Evolutionary conservation across 2,888 invertebrate genomes (phyloP).

Genomic region (Megamerina dolium): DNA sequence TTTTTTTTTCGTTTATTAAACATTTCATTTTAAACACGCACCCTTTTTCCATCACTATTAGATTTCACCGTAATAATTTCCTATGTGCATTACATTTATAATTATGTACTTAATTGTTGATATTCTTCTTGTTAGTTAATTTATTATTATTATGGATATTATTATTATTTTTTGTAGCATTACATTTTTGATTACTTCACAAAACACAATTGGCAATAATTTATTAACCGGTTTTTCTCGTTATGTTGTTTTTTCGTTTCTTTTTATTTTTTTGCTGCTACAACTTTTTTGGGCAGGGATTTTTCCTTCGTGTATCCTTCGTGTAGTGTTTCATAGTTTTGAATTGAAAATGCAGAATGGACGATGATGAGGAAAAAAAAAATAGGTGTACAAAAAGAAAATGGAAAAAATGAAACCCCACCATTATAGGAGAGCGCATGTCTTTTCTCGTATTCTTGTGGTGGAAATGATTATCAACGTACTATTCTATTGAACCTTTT

Average conservation of each 20-base stretch:
- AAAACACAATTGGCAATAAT: conserved; percentile 34
- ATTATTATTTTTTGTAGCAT: too few relatives aligned
- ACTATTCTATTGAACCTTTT: too few relatives aligned
- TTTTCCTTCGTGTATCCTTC: conserved; percentile 25
- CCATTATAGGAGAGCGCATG: conserved; percentile 8
- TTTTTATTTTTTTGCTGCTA: conserved; percentile 37
- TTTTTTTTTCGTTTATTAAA: too few relatives aligned
- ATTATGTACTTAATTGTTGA: conserved; percentile 5
- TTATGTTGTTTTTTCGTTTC: conserved; percentile 12
- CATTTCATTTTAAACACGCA: too few relatives aligned
- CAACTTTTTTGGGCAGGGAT: conserved; percentile 30
- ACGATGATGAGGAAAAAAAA: conserved; percentile 7
- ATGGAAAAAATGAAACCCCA: conserved; percentile 10
- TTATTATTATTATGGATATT: conserved; percentile 12
- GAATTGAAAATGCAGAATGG: conserved; percentile 20
- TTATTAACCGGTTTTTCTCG: conserved; percentile 45
- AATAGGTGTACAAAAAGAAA: conserved; percentile 17
- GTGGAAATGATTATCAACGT: too few relatives aligned
- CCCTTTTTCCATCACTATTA: too few relatives aligned
- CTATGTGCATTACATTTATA: too few relatives aligned
- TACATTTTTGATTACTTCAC: too few relatives aligned
- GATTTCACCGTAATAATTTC: too few relatives aligned
- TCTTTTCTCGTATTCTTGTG: neutral
- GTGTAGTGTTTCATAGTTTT: conserved; percentile 28
- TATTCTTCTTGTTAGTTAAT: conserved; percentile 16